Evolutionary conservation across 53 echinoderm and acorn worm genomes (phyloP), one percentile per base, ranked within the genome.

Genomic region (Stichopus horrens): DNA sequence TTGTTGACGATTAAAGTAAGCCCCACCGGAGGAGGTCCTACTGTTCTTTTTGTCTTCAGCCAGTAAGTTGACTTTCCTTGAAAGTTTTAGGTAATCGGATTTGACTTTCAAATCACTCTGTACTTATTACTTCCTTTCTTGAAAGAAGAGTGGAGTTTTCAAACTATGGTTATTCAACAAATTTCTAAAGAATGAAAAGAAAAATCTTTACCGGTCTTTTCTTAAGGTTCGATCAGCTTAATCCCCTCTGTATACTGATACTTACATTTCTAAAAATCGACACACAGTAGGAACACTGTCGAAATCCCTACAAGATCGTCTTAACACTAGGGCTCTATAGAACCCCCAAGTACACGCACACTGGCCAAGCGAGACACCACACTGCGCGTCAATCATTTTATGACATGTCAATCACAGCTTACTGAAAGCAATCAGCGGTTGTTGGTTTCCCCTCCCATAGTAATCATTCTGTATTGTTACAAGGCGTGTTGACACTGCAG

Each of bases 381-480:
- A 71, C 71, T 56, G 58, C 11, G 58, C 57, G 81, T 81, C 81
- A 81, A 81, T 81, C 81, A 81, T 11, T 81, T 71, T 21, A 10
- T 21, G 6, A 6, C 4, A 8, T 81, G 81, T 81, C 81, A 81
- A 81, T 81, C 81, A 81, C 18, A 37, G 21, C 21, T 57, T 81
- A 21, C 52, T 4, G 58, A 58, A 57, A 55, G 81, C 81, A 56
- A 81, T 81, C 22, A 81, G 81, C 81, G 22, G 81, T 56, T 81
- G 58, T 21, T 21, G 57, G 71, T 57, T 22, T 81, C 57, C 22
- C 81, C 81, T 55, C 81, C 81, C 81, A 55, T 81, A 21, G 57
- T 81, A 81, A 81, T 81, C 57, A 81, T 81, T 8, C 57, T 7
- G 19, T 81, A 81, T 81, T 81, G 81, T 81, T 81, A 56, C 71